Evolutionary conservation across 2,113 vertebrate genomes (phyloP), one percentile per base, ranked within the genome.

Genomic region (Mohoua ochrocephala): DNA sequence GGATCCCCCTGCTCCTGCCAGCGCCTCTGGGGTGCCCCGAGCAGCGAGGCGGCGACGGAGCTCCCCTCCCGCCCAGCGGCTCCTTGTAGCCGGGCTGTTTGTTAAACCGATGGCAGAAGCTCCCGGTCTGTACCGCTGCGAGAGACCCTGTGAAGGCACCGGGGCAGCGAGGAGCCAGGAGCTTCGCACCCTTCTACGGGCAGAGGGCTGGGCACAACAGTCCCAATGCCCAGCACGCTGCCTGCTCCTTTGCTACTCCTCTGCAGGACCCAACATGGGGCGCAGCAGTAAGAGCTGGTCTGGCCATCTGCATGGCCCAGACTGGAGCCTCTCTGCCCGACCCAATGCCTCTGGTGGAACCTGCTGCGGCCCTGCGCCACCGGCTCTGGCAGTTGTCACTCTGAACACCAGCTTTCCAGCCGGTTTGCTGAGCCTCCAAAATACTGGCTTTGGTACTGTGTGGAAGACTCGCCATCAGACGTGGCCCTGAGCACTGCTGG

Each of bases 191-290:
- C 50, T 6, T 5, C n/a, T 4, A 1, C 3, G 4, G 33, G 27
- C 37, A 11, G 31, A 53, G 28, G 41, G 57, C 63, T 28, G 59
- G 35, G 11, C 30, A 3, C 23, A 0, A 59, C 26, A 9, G 52
- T 6, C 20, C 37, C 63, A 1, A 3, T 2, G 54, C 23, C 9
- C 44, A 7, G 23, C 13, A 2, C 26, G 0, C 3, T 7, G 26
- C 23, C 24, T 7, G 59, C 50, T 35, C 69, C 33, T 33, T 37
- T 9, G 53, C 35, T 31, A 64, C 54, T 78, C 21, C 30, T 60
- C 56, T 10, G 2, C 39, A 1, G 17, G 7, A 0, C 33, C 30
- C 54, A 2, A 41, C 54, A 3, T 16, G 3, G 39, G 44, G 13
- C 21, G 10, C 17, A 18, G 42, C 57, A 20, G 15, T 2, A 7